phyloP scores from a whole-genome alignment of 2,113 vertebrate genomes.

The Riparia riparia region DNA sequence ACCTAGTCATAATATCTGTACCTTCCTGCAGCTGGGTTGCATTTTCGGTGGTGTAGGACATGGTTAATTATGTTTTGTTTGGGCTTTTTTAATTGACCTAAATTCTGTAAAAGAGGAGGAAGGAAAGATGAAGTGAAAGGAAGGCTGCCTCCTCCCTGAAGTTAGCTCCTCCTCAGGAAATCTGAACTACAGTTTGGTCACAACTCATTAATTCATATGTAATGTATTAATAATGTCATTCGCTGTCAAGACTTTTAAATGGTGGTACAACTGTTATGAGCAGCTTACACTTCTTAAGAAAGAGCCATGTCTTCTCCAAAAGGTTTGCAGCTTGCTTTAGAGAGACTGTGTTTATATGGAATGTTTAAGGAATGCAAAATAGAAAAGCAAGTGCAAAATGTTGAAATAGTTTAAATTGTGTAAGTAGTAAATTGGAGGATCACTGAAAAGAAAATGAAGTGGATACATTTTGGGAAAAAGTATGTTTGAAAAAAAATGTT shows the following conservation, averaged over 20 bases:
- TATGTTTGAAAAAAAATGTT: background rate
- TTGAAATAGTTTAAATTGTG: background rate
- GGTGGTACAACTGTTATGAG: background rate
- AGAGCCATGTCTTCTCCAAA: background rate
- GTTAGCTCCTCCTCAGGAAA: background rate
- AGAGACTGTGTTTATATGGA: background rate
- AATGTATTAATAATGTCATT: background rate
- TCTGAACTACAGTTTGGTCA: background rate
- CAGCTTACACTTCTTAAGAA: background rate
- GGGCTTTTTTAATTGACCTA: background rate
- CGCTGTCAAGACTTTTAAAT: background rate
- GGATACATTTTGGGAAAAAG: background rate
- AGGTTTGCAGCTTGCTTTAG: background rate
- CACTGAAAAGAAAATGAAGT: background rate
- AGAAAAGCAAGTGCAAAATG: background rate
- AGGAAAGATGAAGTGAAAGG: background rate
- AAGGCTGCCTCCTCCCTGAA: background rate
- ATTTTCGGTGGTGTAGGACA: background rate
- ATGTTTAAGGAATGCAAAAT: background rate
- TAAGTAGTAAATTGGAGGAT: background rate
- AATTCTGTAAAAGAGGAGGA: background rate
- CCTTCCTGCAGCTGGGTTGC: rapidly evolving
- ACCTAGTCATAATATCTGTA: background rate
- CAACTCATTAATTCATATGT: background rate
- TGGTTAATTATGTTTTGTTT: background rate